Evolutionary conservation across 23 tunicate species (phyloP).

Genomic region (Aplidium turbinatum): DNA sequence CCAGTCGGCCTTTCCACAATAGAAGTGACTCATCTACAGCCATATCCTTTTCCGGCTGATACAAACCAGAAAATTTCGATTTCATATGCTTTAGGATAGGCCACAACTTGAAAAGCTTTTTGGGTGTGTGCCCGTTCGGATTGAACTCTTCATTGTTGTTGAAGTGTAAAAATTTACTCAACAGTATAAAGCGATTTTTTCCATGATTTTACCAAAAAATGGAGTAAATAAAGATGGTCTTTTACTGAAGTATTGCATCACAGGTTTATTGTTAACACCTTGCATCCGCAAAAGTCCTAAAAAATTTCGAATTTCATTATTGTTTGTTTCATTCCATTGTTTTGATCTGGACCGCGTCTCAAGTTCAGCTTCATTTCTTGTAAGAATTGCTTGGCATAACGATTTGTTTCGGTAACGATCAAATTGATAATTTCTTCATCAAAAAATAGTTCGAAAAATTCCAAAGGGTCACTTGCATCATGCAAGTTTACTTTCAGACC

Average conservation of each 20-base stretch:
- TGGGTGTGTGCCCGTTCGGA: not conserved
- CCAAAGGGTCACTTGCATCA: not conserved
- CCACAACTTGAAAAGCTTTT: constrained; percentile 16
- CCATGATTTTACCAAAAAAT: constrained; percentile 8
- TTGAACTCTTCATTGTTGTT: not conserved
- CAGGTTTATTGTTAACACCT: not conserved
- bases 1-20: not conserved
- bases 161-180: constrained; percentile 14
- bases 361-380: not conserved
- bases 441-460: constrained; percentile 13
- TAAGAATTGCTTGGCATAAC: constrained; percentile 1
- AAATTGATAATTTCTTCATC: constrained; percentile 6
- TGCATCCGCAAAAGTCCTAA: not conserved
- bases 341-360: not conserved
- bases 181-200: constrained; percentile 1
- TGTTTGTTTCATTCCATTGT: constrained; percentile 1
- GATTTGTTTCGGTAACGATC: constrained; percentile 3
- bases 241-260: not conserved
- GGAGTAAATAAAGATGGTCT: not conserved
- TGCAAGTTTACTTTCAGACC: not conserved
- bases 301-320: not conserved
- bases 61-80: not conserved
- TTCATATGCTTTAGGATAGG: constrained; percentile 7
- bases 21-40: constrained; percentile 7
- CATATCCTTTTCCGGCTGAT: constrained; percentile 6